A percentile compares a stretch with the other conserved stretches of the same genome.
Conservation (phyloP, 2,888 invertebrate genomes). For the Epiblema foenella region DNA sequence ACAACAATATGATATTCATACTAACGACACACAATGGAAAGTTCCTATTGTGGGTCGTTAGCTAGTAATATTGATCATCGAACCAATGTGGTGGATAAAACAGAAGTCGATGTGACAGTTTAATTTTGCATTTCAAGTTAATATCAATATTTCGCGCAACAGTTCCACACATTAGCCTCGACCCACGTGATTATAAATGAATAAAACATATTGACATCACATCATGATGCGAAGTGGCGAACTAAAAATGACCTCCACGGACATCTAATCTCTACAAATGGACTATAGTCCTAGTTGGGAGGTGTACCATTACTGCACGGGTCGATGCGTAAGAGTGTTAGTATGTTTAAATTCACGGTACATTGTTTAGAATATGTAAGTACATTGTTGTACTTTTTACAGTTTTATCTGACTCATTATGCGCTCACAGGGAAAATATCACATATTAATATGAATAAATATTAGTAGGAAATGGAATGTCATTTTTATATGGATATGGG, state of each 20-base stretch:
- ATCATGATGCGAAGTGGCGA: not conserved
- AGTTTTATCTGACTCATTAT: not conserved
- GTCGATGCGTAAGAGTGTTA: conserved; percentile 39
- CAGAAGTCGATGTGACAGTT: not conserved
- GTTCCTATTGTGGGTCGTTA: too few species aligned
- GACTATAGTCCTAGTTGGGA: conserved; percentile 48
- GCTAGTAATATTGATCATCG: too few species aligned
- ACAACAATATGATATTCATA: too few species aligned
- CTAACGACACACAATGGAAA: too few species aligned
- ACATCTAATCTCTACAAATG: conserved; percentile 51
- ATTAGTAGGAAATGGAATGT: too few species aligned
- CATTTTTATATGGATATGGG: too few species aligned
- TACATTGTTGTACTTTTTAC: not conserved
- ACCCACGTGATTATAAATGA: not conserved
- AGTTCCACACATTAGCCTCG: not conserved
- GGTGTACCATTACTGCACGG: conserved; percentile 50
- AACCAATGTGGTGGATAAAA: too few species aligned
- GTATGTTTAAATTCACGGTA: conserved; percentile 19
- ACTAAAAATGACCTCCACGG: not conserved
- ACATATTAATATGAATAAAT: not conserved
- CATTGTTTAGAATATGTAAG: conserved; percentile 3
- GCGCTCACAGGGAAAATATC: not conserved
- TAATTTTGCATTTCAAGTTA: not conserved
- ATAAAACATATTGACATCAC: not conserved
- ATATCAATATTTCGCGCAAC: not conserved